Base-by-base conservation (phyloP, 2,888 invertebrate species). In the Drosophila parthenogenetica region DNA sequence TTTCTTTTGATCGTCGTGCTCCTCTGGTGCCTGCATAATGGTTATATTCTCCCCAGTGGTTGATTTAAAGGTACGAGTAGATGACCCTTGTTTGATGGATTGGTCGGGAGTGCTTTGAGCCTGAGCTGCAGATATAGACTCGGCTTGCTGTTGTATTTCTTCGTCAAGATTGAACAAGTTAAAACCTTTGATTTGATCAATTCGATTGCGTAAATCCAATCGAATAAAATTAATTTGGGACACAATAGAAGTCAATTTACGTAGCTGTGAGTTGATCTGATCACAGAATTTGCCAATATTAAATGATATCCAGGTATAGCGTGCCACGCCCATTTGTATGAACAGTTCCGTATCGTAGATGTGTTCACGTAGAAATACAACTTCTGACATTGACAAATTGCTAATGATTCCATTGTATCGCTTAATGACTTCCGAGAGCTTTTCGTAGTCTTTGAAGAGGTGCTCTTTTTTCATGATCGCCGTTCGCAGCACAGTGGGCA, bases 241-340 rank as follows among this genome's bases (percentile, higher is more conserved):
- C 49, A 95, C 94, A 10, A 95, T 93, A 0, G 95, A 95, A 70
- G 93, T 93, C 4, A 96, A 90, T 58, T 92, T 92, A 22, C 94
- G 94, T 73, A 95, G 94, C 8, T 95, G 90, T 29, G 94, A 93
- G 53, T 93, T 92, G 77, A 95, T 95, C 50, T 93, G 93, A 0
- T 92, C 90, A 2, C 95, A 94, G 90, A 96, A 98, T 68, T 96
- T 96, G 14, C 93, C 93, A 45, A 98, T 96, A 25, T 96, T 96
- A 13, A 98, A 93, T 0, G 97, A 96, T 70, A 95, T 95, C 98
- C 98, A 98, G 46, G 96, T 96, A 61, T 97, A 95, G 29, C 97
- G 94, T 2, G 95, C 95, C 0, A 97, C 93, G 0, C 98, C 98
- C 2, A 97, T 97, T 83, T 96, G 94, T 51, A 97, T 95, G 54